Conservation (phyloP, 2,888 invertebrate species). For the Cephus nigrinus region DNA sequence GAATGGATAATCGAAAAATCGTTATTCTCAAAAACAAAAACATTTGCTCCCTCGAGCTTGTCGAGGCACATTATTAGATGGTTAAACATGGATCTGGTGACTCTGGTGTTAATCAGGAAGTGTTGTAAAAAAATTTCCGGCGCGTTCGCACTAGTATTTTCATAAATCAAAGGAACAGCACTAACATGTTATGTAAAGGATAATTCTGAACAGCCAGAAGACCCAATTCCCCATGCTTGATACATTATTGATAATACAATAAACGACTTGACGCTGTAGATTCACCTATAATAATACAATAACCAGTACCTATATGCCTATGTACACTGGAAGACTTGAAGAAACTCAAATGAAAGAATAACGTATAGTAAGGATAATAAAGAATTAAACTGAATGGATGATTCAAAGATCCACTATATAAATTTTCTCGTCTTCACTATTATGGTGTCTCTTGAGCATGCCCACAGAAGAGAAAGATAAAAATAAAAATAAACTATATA, state of each 20-base stretch:
- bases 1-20: background rate
- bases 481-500: background rate
- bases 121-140: background rate
- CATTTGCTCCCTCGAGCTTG: background rate
- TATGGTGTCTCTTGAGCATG: background rate
- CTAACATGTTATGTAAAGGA: background rate
- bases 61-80: background rate
- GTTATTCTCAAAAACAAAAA: background rate
- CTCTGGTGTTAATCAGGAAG: background rate
- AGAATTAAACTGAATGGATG: background rate
- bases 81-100: background rate
- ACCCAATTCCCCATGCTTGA: background rate
- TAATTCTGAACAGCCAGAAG: background rate
- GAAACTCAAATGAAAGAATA: background rate
- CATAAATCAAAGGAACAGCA: background rate
- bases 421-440: background rate
- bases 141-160: background rate
- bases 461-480: background rate
- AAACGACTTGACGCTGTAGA: background rate
- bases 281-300: background rate
- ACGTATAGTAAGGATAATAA: background rate
- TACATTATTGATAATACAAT: background rate
- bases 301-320: background rate
- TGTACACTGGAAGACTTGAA: background rate
- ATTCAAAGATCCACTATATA: background rate